Percentiles rank a stretch among this genome's conserved stretches.
phyloP scores from a whole-genome alignment of 2,888 invertebrate genomes.

The Eustalomyia histrio region DNA sequence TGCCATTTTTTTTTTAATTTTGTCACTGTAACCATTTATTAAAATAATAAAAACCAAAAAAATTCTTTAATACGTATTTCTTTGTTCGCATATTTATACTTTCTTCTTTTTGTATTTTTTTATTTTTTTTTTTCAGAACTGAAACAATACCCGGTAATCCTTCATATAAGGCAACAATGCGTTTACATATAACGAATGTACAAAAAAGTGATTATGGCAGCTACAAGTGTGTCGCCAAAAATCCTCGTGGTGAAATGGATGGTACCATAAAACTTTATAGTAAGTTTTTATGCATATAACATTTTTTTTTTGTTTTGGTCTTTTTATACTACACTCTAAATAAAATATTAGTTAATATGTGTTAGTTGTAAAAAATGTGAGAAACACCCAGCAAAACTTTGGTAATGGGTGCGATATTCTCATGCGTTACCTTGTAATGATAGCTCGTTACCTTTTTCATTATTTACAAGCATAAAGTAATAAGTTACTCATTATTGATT shows the following conservation, averaged over 20 bases:
- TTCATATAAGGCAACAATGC: slow-evolving; percentile 93
- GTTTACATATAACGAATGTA: slow-evolving; percentile 89
- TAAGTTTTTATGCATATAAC: slow-evolving; percentile 81
- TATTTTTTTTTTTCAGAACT: slow-evolving; percentile 79
- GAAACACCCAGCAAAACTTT: too few relatives aligned
- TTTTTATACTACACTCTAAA: too few relatives aligned
- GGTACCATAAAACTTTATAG: slow-evolving; percentile 93
- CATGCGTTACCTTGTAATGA: too few relatives aligned
- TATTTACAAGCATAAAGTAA: too few relatives aligned
- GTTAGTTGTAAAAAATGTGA: too few relatives aligned
- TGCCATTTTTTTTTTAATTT: not conserved
- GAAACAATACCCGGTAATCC: slow-evolving; percentile 86
- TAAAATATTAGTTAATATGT: slow-evolving; percentile 5
- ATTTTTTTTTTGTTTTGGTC: not conserved
- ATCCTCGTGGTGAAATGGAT: slow-evolving; percentile 94
- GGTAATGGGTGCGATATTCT: too few relatives aligned
- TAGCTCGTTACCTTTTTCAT: too few relatives aligned
- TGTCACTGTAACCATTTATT: slow-evolving; percentile 10
- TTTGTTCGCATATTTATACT: slow-evolving; percentile 36
- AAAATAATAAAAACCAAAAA: slow-evolving; percentile 1
- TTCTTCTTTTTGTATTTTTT: slow-evolving; percentile 27
- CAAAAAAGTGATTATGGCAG: slow-evolving; percentile 90
- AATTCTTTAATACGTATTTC: slow-evolving; percentile 24
- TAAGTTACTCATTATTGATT: too few relatives aligned
- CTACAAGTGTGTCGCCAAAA: slow-evolving; percentile 92